Conservation (phyloP, 2,888 invertebrate species). For the Linyphia triangularis region DNA sequence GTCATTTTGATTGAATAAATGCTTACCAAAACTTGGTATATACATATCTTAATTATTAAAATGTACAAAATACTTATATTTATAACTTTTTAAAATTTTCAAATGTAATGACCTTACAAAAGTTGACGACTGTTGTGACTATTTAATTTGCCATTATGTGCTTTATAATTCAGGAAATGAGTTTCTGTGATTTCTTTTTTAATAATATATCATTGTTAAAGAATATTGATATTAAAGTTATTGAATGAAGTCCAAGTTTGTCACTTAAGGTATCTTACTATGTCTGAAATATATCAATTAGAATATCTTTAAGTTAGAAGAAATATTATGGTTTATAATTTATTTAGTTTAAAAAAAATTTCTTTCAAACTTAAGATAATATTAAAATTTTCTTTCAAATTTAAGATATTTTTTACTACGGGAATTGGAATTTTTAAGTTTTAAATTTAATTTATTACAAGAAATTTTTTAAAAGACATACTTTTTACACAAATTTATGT, state of each 20-base stretch:
- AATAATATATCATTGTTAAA: constrained; percentile 33
- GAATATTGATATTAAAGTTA: constrained; percentile 28
- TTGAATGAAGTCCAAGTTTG: constrained; percentile 21
- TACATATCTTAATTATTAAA: neutral
- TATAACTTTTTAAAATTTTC: constrained; percentile 1
- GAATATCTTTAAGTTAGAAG: no score
- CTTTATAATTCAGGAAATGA: constrained; percentile 29
- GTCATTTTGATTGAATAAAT: neutral
- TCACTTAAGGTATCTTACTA: neutral
- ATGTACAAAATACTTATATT: neutral
- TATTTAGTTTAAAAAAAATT: no score
- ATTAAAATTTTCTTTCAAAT: no score
- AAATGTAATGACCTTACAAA: neutral
- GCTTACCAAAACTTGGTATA: neutral
- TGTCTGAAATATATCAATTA: no score
- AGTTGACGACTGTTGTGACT: neutral
- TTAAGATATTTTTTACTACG: no score
- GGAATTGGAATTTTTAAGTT: no score
- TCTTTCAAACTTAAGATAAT: no score
- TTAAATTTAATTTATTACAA: no score
- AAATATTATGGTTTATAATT: no score
- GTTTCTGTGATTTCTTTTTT: constrained; percentile 55
- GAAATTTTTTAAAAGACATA: no score
- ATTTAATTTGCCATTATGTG: constrained; percentile 24
- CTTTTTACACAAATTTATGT: no score